Evolutionary conservation across 1,140 invertebrate genomes (phyloP).

Genomic region (Heliconius eleuchia): DNA sequence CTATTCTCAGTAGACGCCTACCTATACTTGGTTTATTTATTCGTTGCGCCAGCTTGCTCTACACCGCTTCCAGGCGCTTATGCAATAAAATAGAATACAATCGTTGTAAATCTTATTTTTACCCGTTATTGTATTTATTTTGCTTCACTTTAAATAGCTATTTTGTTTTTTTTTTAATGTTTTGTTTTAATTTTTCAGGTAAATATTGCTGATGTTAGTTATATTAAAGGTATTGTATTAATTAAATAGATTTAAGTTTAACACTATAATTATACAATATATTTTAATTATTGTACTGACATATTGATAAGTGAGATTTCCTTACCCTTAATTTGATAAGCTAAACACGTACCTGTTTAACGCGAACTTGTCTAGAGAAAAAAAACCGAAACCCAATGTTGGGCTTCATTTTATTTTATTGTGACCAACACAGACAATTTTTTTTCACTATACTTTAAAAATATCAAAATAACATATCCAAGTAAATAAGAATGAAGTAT

Average conservation of each 20-base stretch:
- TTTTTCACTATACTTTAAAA: conserved; percentile 12
- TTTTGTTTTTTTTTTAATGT: conserved; percentile 2
- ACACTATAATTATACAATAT: not conserved
- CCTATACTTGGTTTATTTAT: conserved; percentile 32
- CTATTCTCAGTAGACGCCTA: conserved; percentile 39
- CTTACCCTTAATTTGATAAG: not conserved
- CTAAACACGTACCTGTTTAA: conserved; percentile 22
- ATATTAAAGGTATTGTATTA: not conserved
- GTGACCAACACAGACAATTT: conserved; percentile 31
- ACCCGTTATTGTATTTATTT: not conserved
- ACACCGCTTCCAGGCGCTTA: conserved; percentile 43
- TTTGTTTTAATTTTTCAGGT: conserved; percentile 17
- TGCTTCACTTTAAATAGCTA: not conserved
- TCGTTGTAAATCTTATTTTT: not conserved
- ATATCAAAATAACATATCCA: not conserved
- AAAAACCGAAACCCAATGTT: conserved; percentile 30
- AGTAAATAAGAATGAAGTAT: too few species aligned
- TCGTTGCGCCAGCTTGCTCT: conserved; percentile 39
- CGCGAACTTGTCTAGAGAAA: conserved; percentile 34
- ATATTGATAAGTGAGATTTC: too few species aligned
- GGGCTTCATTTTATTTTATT: conserved; percentile 36
- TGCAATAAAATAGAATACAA: not conserved
- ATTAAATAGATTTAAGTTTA: too few species aligned
- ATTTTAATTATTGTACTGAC: not conserved
- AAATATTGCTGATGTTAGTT: not conserved